Base-by-base conservation (phyloP, 1,140 invertebrate species). In the Drosophila punjabiensis region DNA sequence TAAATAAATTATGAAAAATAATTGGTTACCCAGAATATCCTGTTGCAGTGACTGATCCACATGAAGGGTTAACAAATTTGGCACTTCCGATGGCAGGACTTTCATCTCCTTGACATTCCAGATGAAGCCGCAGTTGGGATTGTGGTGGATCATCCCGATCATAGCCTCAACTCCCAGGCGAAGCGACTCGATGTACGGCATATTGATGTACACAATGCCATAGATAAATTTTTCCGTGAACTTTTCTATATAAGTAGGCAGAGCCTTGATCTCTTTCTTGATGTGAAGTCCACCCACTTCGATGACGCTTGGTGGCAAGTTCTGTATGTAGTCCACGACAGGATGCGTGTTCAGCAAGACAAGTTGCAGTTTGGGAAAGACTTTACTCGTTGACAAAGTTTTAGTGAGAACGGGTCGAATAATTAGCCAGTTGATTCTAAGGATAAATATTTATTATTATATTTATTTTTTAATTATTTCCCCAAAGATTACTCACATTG, bases 241-340 rank as follows among this genome's bases (percentile, higher is more conserved):
- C 0, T 69, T 20, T 55, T 88, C 50, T 6, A 80, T 43, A 18
- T 45, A 28, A 0, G 3, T 6, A 0, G 79, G 78, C 70, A 73
- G 92, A 9, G 59, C 76, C 43, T 45, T 90, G 84, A 53, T 20
- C 24, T 75, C 20, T 82, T 68, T 13, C 61, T 77, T 70, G 55
- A 93, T 90, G 39, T 95, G 94, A 9, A 95, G 73, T 1, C 95
- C 95, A 28, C 94, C 95, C 7, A 95, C 93, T 79, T 94, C 93
- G 20, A 95, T 93, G 1, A 95, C 89, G 77, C 94, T 94, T n/a
- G 94, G 94, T 8, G 94, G 76, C 32, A 94, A 59, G 9, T 94
- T 92, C 47, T 93, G 83, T 6, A 93, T 75, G 74, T 92, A 91
- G 52, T 94, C 93, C 6, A 94, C 67, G 3, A 89, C 77, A 11